These are phyloP conservation scores for Acomys russatus DNA, from an alignment of 2,797 vertebrate species.

Conservation along the genomic window DNA sequence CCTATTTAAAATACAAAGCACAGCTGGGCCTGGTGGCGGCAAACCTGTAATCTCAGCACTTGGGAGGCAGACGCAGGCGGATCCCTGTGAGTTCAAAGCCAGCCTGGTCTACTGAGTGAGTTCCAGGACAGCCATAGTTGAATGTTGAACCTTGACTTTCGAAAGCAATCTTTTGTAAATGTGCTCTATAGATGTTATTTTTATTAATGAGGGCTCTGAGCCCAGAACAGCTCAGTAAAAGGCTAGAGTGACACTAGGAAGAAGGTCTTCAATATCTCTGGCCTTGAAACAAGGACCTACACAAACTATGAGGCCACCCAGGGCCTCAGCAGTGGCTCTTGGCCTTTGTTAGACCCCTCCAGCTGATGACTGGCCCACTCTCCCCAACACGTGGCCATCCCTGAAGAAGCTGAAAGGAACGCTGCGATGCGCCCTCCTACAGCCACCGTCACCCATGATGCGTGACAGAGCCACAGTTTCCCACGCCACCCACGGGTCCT, in stretches of 20 bases:
- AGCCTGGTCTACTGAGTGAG: neutral
- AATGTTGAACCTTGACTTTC: neutral
- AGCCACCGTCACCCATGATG: neutral
- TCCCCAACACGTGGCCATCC: neutral
- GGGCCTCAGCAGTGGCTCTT: neutral
- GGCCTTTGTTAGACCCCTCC: neutral
- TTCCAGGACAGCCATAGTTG: neutral
- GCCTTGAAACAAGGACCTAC: slow-evolving; percentile 5
- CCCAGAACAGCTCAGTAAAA: neutral
- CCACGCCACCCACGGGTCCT: neutral
- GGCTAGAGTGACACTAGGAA: neutral
- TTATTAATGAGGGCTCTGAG: neutral
- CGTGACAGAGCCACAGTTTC: neutral
- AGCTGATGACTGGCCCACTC: neutral
- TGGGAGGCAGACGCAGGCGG: neutral
- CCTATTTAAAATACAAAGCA: neutral
- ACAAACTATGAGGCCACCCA: accelerated
- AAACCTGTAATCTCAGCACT: neutral
- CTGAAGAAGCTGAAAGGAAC: neutral
- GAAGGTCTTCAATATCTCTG: neutral
- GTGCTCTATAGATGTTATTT: neutral
- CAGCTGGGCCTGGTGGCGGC: neutral
- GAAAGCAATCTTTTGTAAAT: neutral
- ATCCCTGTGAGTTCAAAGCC: neutral
- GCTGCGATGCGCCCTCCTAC: neutral